Percentiles rank a stretch among this genome's conserved stretches.
These are phyloP conservation scores for Dusona sp. DNA, from an alignment of 2,888 invertebrate species.

Conservation along the genomic window DNA sequence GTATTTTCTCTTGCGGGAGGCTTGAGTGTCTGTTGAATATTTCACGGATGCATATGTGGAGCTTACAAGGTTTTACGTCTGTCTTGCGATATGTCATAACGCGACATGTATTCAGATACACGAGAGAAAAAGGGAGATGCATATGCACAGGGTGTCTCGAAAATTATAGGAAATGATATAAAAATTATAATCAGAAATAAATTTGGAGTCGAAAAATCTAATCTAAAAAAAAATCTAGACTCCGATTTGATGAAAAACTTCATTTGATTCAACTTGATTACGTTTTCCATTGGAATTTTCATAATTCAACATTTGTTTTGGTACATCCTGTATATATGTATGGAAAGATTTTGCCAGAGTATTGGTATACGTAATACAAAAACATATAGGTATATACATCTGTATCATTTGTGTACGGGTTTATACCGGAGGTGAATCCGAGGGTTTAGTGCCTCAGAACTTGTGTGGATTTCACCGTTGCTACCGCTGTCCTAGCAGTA, in stretches of 20 bases:
- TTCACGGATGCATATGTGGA: constrained; percentile 38
- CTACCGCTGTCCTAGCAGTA: constrained; percentile 33
- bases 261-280: too few species aligned
- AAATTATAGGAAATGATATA: not conserved
- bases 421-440: constrained; percentile 28
- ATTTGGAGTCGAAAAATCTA: not conserved
- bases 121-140: constrained; percentile 8
- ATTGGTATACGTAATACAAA: not conserved
- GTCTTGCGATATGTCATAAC: constrained; percentile 42
- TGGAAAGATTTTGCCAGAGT: not conserved
- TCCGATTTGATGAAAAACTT: not conserved
- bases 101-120: constrained; percentile 27
- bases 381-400: not conserved
- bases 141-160: not conserved
- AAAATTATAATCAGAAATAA: not conserved
- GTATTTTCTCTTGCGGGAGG: not conserved
- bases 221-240: not conserved
- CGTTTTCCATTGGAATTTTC: not conserved
- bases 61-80: constrained; percentile 41
- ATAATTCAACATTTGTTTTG: not conserved
- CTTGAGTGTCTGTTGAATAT: constrained; percentile 27
- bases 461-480: constrained; percentile 54
- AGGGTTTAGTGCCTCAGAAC: constrained; percentile 38
- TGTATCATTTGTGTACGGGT: constrained; percentile 13
- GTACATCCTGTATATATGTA: not conserved